Evolutionary conservation across 2,888 invertebrate genomes (phyloP).

Genomic region (Achlya flavicornis): DNA sequence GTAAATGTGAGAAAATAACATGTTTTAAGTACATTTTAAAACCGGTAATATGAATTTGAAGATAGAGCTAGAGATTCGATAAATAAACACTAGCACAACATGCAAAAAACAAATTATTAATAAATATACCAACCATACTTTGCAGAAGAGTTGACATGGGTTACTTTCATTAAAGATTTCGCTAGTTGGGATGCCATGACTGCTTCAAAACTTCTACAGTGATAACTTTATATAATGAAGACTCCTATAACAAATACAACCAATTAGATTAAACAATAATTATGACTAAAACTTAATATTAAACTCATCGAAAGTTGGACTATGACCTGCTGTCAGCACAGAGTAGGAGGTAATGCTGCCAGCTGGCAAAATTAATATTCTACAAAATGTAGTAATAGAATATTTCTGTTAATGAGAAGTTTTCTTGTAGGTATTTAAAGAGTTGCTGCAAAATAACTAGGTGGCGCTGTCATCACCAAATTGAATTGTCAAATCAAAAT

Average conservation of each 20-base stretch:
- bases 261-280: conserved; percentile 31
- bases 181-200: conserved; percentile 77
- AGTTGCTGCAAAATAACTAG: too few relatives aligned
- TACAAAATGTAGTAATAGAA: background rate
- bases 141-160: conserved; percentile 63
- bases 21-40: background rate
- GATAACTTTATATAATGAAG: conserved; percentile 35
- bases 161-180: conserved; percentile 69
- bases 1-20: too few relatives aligned
- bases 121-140: conserved; percentile 67
- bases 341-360: conserved; percentile 19
- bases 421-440: too few relatives aligned
- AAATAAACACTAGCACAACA: conserved; percentile 12
- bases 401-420: too few relatives aligned
- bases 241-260: conserved; percentile 44
- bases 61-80: background rate
- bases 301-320: conserved; percentile 73
- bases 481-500: too few relatives aligned
- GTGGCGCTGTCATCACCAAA: too few relatives aligned
- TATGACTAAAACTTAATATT: conserved; percentile 48
- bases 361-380: background rate
- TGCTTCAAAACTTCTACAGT: conserved; percentile 36
- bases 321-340: conserved; percentile 64
- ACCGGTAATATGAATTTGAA: too few relatives aligned
- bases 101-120: conserved; percentile 19